phyloP scores from a whole-genome alignment of 2,797 vertebrate species.

The Sternarchorhynchus goeldii region DNA sequence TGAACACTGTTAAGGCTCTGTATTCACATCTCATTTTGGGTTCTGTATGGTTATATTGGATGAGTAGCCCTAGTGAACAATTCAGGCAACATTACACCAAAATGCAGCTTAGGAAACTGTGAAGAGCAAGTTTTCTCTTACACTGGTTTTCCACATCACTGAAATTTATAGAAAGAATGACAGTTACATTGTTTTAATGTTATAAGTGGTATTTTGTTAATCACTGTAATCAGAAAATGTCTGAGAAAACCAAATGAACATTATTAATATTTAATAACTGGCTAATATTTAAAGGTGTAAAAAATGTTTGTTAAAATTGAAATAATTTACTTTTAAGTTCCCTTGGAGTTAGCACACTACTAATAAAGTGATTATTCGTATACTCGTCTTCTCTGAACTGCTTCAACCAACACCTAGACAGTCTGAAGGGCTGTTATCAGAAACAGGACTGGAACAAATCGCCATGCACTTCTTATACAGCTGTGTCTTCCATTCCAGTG shows the following conservation, averaged over 20 bases:
- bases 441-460: conserved; percentile 3
- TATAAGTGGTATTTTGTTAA: background rate
- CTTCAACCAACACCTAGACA: background rate
- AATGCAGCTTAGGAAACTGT: background rate
- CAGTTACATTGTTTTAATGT: background rate
- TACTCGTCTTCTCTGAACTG: background rate
- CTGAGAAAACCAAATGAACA: background rate
- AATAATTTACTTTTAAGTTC: background rate
- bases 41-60: background rate
- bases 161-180: background rate
- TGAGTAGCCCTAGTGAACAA: background rate
- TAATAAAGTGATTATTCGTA: background rate
- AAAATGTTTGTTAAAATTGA: background rate
- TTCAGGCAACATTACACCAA: background rate
- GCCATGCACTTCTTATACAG: conserved; percentile 12
- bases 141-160: background rate
- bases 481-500: conserved; percentile 19
- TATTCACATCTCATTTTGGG: background rate
- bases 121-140: background rate
- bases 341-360: background rate
- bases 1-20: background rate
- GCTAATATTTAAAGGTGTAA: too few species aligned
- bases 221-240: background rate
- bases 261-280: background rate
- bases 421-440: background rate